These are phyloP conservation scores for Scaptomyza polygonia DNA, from an alignment of 2,888 invertebrate species.

Conservation along the genomic window DNA sequence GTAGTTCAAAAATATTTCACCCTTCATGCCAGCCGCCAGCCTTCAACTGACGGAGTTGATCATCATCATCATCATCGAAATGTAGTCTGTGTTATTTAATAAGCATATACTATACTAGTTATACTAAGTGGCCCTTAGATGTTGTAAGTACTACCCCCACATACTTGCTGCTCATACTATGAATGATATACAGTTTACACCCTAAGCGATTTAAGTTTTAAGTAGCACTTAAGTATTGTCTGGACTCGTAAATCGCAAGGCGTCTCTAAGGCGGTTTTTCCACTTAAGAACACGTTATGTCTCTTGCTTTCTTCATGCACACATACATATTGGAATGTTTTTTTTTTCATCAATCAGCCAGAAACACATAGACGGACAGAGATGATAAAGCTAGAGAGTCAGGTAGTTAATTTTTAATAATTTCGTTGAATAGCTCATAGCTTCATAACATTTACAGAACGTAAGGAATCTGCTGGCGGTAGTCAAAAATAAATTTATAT, in stretches of 20 bases:
- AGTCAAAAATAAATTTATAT: constrained; percentile 28
- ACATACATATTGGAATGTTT: not conserved
- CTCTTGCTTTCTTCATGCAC: constrained; percentile 30
- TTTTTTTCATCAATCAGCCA: constrained; percentile 3
- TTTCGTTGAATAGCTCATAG: constrained; percentile 8
- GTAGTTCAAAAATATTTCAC: constrained; percentile 41
- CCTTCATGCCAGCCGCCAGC: constrained; percentile 49
- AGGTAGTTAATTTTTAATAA: constrained; percentile 46
- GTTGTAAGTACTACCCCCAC: constrained; percentile 26
- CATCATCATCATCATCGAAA: constrained; percentile 79
- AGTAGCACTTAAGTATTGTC: constrained; percentile 76
- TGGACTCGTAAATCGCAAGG: constrained; percentile 73
- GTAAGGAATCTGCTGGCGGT: not conserved
- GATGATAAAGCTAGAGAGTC: not conserved
- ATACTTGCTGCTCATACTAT: constrained; percentile 23
- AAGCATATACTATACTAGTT: constrained; percentile 38
- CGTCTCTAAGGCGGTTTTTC: constrained; percentile 53
- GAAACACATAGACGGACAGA: not conserved
- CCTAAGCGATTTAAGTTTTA: constrained; percentile 76
- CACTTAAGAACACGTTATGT: constrained; percentile 61
- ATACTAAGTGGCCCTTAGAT: constrained; percentile 56
- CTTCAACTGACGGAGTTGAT: constrained; percentile 67
- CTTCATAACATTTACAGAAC: constrained; percentile 22
- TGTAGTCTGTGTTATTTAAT: constrained; percentile 63
- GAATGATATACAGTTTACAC: constrained; percentile 57